Evolutionary conservation across 37 sponge, comb jelly and placozoan species (phyloP), one percentile per base, ranked within the genome.

Genomic region (Bolinopsis microptera): DNA sequence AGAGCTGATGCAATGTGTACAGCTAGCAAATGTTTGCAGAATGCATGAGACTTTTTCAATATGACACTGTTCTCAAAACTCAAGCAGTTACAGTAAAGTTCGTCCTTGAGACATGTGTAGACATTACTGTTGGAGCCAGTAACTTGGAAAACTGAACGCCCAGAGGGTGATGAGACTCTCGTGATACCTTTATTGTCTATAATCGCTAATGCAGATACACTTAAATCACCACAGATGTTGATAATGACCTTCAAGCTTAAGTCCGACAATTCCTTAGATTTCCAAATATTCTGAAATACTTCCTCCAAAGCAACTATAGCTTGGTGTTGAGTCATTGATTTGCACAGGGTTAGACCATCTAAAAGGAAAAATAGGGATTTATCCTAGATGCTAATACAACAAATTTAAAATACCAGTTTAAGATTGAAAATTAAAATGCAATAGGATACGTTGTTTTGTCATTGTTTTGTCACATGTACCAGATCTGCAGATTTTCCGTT

Each of bases 21-120:
- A 24, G 90, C 90, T 5, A 86, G 30, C 25, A 86, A 34, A 86
- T 86, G 90, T 38, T 86, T 86, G 30, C 90, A 86, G n/a, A 86
- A 1, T 2, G 39, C 34, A 41, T 41, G 25, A 34, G 90, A 41
- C 13, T 48, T 3, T 39, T 86, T 86, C 22, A 41, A 9, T 36
- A 86, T 86, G 39, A 86, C 90, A 28, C 18, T 40, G 61, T 86
- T 41, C 30, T 39, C 28, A 86, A 86, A 86, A 41, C 90, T 41
- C 9, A 23, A 27, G 30, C 90, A 86, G 24, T 22, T 24, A 30
- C 90, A 86, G 61, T 40, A 86, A 18, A 86, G 41, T 41, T 86
- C 90, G 3, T 41, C 61, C 31, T 39, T 86, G 1, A 86, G 39
- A 38, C 90, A 86, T 24, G 90, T 86, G 28, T 77, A 77, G 21